phyloP scores from a whole-genome alignment of 2,888 invertebrate genomes.

The Dryocosmus kuriphilus region DNA sequence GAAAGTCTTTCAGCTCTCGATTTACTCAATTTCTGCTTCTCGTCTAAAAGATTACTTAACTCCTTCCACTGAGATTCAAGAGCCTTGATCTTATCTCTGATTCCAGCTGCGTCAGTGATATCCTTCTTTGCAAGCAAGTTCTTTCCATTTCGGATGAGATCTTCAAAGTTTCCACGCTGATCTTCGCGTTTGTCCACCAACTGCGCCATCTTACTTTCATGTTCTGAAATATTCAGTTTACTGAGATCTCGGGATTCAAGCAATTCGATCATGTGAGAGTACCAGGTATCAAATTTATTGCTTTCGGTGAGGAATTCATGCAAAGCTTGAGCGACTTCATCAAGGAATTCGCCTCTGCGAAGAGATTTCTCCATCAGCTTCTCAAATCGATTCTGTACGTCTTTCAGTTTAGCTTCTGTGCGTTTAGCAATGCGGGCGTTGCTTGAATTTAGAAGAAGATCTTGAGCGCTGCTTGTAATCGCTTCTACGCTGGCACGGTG shows the following conservation, averaged over 20 bases:
- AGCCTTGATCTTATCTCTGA: conserved; percentile 91
- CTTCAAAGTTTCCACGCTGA: conserved; percentile 82
- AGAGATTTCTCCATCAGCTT: conserved; percentile 89
- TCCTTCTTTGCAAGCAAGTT: conserved; percentile 90
- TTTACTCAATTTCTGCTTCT: conserved; percentile 90
- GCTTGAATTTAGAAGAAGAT: conserved; percentile 88
- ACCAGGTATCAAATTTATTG: conserved; percentile 86
- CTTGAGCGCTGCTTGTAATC: conserved; percentile 87
- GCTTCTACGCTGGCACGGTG: conserved; percentile 92
- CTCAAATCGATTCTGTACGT: conserved; percentile 91
- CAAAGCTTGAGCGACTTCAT: conserved; percentile 85
- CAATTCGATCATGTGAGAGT: conserved; percentile 84
- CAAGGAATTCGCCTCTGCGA: conserved; percentile 89
- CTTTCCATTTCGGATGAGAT: conserved; percentile 89
- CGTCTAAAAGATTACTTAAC: conserved; percentile 88
- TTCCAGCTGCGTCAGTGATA: conserved; percentile 90
- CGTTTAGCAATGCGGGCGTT: conserved; percentile 94
- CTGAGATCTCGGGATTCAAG: conserved; percentile 86
- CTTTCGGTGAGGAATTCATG: conserved; percentile 68
- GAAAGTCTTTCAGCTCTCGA: conserved; percentile 91
- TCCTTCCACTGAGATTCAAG: conserved; percentile 95
- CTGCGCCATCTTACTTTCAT: conserved; percentile 80
- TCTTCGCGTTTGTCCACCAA: conserved; percentile 81
- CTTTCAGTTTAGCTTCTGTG: conserved; percentile 92
- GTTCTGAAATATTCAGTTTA: conserved; percentile 83